A percentile compares a stretch with the other conserved stretches of the same genome.
Evolutionary conservation across 92 coral and sea anemone genomes (phyloP).

Genomic region (Epizoanthus stellaris): DNA sequence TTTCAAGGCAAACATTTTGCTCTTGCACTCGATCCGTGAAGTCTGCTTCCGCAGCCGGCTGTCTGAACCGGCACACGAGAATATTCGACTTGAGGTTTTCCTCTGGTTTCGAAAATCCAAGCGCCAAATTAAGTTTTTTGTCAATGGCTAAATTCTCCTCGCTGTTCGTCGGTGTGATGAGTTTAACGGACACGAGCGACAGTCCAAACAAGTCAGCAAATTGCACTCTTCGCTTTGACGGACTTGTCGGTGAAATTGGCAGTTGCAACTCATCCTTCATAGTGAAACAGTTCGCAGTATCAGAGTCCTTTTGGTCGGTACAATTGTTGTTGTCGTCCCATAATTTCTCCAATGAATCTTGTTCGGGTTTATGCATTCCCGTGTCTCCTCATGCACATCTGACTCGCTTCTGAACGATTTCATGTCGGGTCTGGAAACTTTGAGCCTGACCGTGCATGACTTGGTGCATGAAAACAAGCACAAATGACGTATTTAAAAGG

Average conservation of each 20-base stretch:
- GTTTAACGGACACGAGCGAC: conserved; percentile 86
- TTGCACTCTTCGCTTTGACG: conserved; percentile 79
- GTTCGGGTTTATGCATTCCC: conserved; percentile 18
- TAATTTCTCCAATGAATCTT: neutral
- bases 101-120: conserved; percentile 29
- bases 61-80: conserved; percentile 68
- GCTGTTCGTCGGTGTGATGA: conserved; percentile 89
- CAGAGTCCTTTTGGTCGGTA: neutral
- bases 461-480: neutral
- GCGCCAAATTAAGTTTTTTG: conserved; percentile 43
- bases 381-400: neutral
- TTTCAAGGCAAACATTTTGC: conserved; percentile 89
- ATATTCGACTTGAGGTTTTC: conserved; percentile 39
- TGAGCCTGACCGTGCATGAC: neutral
- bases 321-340: conserved; percentile 1
- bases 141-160: conserved; percentile 73
- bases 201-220: conserved; percentile 94
- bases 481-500: neutral
- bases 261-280: conserved; percentile 3
- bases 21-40: conserved; percentile 69
- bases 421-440: neutral
- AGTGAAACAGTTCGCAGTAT: neutral
- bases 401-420: neutral
- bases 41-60: conserved; percentile 71
- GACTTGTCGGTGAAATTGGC: conserved; percentile 36